Base-by-base conservation (phyloP, 2,113 vertebrate genomes). In the Callionymus lyra region DNA sequence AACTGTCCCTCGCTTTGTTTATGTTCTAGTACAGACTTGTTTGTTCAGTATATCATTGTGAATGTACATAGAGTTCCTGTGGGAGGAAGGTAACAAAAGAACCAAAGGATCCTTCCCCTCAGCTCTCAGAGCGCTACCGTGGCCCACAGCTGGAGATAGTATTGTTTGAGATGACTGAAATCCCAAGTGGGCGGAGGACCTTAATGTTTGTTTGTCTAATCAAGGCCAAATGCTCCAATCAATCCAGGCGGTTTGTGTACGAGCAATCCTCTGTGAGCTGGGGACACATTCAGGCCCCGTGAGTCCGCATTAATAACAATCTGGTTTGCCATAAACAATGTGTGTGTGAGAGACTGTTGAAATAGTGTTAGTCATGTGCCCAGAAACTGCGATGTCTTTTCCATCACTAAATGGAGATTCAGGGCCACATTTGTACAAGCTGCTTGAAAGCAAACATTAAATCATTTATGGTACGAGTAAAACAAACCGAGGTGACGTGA, bases 101-200 rank as follows among this genome's bases (percentile, higher is more conserved):
- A 47, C 15, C 10, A 10, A 47, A 27, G 41, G 2, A 49, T 71
- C 68, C 21, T 27, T 27, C 49, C 41, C 45, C 18, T 8, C 35
- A 32, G 41, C 62, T 61, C 39, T 1, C 21, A 59, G 51, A 65
- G 44, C 38, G 51, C 51, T 31, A 12, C 8, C 14, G 61, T 48
- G 44, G 64, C 49, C 60, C 54, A 65, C 67, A 76, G 73, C 74
- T 75, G 77, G 70, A 74, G 73, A 74, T 75, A 71, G 74, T 70
- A 66, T 65, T 68, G 60, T 62, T 53, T 49, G 69, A 79, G 81
- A 80, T 84, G 77, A 74, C 77, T 72, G 50, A 50, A 37, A 54
- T 68, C 59, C 54, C 69, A 60, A 54, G 68, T 74, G 74, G 72
- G 67, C 71, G 61, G 57, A 60, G 52, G 67, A 75, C 73, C 64